Percentiles rank a stretch among this genome's conserved stretches.
These are phyloP conservation scores for Clarias fuscus DNA, from an alignment of 2,797 vertebrate species.

Conservation along the genomic window DNA sequence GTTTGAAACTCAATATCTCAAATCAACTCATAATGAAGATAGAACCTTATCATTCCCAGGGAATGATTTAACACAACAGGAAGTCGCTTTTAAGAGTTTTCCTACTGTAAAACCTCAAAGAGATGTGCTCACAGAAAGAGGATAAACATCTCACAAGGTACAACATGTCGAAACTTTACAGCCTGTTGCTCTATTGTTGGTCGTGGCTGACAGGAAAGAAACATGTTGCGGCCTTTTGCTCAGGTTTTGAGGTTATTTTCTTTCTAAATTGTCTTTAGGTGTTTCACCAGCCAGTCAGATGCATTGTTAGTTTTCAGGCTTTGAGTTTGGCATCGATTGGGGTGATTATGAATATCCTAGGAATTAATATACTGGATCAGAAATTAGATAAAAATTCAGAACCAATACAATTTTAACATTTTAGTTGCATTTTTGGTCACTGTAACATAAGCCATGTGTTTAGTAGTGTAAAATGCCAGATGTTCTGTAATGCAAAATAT, in stretches of 20 bases:
- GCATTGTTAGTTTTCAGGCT: not conserved
- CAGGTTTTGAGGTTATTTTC: not conserved
- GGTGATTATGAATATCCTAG: not conserved
- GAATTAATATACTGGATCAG: not conserved
- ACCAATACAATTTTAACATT: not conserved
- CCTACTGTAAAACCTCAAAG: not conserved
- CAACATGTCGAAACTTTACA: not conserved
- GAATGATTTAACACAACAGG: not conserved
- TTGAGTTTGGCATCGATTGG: not conserved
- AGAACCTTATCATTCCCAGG: too few relatives aligned
- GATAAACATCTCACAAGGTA: not conserved
- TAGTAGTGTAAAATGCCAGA: not conserved
- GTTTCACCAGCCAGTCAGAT: not conserved
- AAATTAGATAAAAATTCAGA: not conserved
- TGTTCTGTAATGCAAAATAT: slow-evolving; percentile 2
- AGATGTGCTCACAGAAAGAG: not conserved
- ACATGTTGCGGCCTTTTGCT: not conserved
- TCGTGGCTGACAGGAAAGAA: not conserved
- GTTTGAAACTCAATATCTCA: too few relatives aligned
- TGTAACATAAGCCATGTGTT: not conserved
- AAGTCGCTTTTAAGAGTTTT: not conserved
- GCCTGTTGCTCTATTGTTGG: not conserved
- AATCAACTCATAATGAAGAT: too few relatives aligned
- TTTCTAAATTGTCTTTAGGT: not conserved
- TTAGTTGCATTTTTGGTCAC: not conserved